Evolutionary conservation across 2,888 invertebrate species (phyloP).

Genomic region (Clepsis dumicolana): DNA sequence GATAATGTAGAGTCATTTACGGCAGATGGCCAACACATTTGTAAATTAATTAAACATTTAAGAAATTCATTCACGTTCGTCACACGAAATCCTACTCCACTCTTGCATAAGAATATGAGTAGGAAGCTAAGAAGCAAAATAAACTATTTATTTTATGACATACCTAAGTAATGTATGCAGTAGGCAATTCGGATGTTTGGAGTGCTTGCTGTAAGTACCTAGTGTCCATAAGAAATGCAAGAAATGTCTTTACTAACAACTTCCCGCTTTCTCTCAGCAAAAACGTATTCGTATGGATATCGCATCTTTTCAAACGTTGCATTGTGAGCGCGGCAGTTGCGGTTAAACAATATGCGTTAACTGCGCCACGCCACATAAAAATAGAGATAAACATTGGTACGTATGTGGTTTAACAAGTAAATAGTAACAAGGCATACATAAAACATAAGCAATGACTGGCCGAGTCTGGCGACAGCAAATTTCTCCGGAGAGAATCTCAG

Average conservation of each 20-base stretch:
- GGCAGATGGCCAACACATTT: neutral
- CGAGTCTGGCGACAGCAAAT: conserved; percentile 64
- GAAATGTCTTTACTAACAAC: conserved; percentile 32
- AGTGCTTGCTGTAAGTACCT: neutral
- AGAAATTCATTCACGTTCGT: neutral
- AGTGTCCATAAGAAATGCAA: conserved; percentile 13
- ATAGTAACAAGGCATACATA: conserved; percentile 67
- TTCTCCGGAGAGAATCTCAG: conserved; percentile 76
- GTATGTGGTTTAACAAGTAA: conserved; percentile 35
- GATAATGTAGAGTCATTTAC: neutral
- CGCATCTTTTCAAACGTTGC: conserved; percentile 28
- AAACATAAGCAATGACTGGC: conserved; percentile 65
- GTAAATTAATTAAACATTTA: neutral
- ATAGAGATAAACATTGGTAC: conserved; percentile 25
- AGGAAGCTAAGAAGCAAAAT: neutral
- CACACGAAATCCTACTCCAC: neutral
- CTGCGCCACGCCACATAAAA: conserved; percentile 14
- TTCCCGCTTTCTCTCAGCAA: conserved; percentile 52
- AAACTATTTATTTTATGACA: neutral
- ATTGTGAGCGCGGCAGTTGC: conserved; percentile 31
- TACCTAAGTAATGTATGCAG: neutral
- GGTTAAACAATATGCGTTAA: conserved; percentile 33
- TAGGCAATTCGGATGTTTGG: conserved; percentile 1
- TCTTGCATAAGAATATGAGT: neutral
- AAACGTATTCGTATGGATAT: conserved; percentile 34